Percentiles rank a stretch among this genome's conserved stretches.
These are phyloP conservation scores for Philaenus spumarius DNA, from an alignment of 1,140 invertebrate species.

Conservation along the genomic window DNA sequence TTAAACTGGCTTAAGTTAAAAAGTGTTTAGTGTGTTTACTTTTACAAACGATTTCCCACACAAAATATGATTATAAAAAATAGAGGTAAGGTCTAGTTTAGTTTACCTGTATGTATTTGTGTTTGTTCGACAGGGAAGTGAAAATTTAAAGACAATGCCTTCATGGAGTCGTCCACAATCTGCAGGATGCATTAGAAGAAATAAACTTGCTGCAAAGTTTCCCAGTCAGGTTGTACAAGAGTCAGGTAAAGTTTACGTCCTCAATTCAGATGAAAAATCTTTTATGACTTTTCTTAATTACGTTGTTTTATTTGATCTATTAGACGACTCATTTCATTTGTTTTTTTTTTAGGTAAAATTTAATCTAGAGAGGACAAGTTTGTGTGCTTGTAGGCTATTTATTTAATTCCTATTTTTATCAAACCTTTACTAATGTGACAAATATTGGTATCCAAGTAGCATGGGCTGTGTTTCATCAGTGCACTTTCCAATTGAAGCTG, in stretches of 20 bases:
- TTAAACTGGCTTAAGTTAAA: too few species aligned
- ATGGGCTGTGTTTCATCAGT: too few species aligned
- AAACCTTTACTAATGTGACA: too few species aligned
- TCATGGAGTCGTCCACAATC: constrained; percentile 26
- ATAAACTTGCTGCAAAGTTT: constrained; percentile 26
- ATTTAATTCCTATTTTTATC: neutral
- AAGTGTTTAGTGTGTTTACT: too few species aligned
- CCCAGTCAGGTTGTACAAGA: neutral
- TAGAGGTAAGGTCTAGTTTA: neutral
- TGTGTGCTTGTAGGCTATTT: neutral
- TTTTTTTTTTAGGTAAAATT: neutral
- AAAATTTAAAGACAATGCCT: constrained; percentile 10
- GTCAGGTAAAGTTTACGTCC: neutral
- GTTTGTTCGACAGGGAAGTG: neutral
- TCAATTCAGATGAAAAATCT: neutral
- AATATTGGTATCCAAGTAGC: too few species aligned
- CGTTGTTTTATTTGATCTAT: neutral
- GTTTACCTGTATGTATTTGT: neutral
- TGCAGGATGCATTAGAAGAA: constrained; percentile 13
- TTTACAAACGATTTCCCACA: neutral
- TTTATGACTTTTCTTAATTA: neutral
- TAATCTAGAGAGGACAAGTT: neutral
- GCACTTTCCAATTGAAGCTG: too few species aligned
- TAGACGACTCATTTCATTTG: neutral
- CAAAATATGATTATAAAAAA: neutral